A percentile compares a stretch with the other conserved stretches of the same genome.
Evolutionary conservation across 2,888 invertebrate genomes (phyloP).

Genomic region (Spicauda simplicius): DNA sequence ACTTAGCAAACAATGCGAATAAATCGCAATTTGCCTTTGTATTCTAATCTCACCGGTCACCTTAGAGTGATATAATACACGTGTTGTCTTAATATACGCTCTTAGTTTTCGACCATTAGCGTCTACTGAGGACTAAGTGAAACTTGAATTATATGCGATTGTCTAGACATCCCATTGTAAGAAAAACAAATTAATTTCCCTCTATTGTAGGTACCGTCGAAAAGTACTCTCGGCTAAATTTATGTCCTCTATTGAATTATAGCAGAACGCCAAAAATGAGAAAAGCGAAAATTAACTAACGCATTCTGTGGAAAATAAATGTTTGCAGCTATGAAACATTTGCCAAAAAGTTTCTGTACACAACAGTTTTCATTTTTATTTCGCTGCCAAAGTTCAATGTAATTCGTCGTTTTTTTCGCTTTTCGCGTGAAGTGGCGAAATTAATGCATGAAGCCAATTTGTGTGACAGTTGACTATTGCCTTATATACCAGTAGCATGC

Average conservation of each 20-base stretch:
- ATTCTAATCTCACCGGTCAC: slow-evolving; percentile 46
- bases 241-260: slow-evolving; percentile 77
- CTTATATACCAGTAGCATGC: slow-evolving; percentile 26
- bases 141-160: slow-evolving; percentile 80
- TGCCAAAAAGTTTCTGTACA: slow-evolving; percentile 40
- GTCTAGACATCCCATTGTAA: slow-evolving; percentile 82
- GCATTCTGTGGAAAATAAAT: slow-evolving; percentile 49
- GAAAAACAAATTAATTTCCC: slow-evolving; percentile 83
- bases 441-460: neutral
- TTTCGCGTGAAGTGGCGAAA: slow-evolving; percentile 15
- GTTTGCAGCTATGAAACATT: slow-evolving; percentile 43
- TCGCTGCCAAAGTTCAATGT: slow-evolving; percentile 24
- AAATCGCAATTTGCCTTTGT: slow-evolving; percentile 29
- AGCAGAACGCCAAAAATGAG: slow-evolving; percentile 59
- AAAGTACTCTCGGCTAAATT: slow-evolving; percentile 73
- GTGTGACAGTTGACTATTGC: slow-evolving; percentile 5
- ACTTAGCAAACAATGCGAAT: slow-evolving; percentile 26
- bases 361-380: slow-evolving; percentile 34
- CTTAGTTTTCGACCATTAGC: slow-evolving; percentile 69
- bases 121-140: slow-evolving; percentile 74
- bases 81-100: slow-evolving; percentile 59
- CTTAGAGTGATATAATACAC: slow-evolving; percentile 59
- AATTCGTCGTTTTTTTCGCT: slow-evolving; percentile 7
- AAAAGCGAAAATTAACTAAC: slow-evolving; percentile 66
- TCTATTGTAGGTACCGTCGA: slow-evolving; percentile 70